Conservation (phyloP, 53 echinoderm and acorn worm genomes). For the Temnopleurus reevesii region DNA sequence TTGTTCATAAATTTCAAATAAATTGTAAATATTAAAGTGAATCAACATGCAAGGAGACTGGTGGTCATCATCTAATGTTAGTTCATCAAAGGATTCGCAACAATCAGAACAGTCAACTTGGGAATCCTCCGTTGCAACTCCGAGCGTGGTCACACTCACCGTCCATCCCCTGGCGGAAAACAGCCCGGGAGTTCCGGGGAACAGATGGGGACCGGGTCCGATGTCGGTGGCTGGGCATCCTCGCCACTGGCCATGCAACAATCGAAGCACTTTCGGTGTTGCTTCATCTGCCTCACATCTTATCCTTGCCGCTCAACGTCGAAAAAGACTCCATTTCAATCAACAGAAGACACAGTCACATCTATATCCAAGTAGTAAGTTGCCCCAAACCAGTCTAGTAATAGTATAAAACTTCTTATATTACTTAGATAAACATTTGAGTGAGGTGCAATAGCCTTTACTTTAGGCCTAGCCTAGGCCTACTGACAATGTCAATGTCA, state of each 20-base stretch:
- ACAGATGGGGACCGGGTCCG: background rate
- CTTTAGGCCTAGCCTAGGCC: too few relatives aligned
- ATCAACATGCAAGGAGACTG: conserved; percentile 51
- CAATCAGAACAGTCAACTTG: background rate
- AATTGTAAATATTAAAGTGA: background rate
- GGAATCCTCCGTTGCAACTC: conserved; percentile 38
- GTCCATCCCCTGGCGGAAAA: conserved; percentile 29
- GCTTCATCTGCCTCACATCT: conserved; percentile 48
- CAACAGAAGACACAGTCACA: conserved; percentile 22
- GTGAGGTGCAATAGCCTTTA: too few relatives aligned
- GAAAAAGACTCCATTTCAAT: conserved; percentile 33
- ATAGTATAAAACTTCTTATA: too few relatives aligned
- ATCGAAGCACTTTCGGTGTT: background rate
- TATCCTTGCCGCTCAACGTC: conserved; percentile 42
- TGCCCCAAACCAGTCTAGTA: background rate
- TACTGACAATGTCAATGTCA: too few relatives aligned
- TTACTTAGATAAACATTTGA: too few relatives aligned
- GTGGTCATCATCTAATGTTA: conserved; percentile 22
- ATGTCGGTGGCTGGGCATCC: background rate
- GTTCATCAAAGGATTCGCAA: background rate
- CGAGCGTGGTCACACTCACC: conserved; percentile 46
- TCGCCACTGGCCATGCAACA: conserved; percentile 12
- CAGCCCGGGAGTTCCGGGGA: background rate
- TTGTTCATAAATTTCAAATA: background rate
- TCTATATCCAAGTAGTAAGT: conserved; percentile 34